phyloP scores from a whole-genome alignment of 2,888 invertebrate species.

The Phyllotreta cruciferae region DNA sequence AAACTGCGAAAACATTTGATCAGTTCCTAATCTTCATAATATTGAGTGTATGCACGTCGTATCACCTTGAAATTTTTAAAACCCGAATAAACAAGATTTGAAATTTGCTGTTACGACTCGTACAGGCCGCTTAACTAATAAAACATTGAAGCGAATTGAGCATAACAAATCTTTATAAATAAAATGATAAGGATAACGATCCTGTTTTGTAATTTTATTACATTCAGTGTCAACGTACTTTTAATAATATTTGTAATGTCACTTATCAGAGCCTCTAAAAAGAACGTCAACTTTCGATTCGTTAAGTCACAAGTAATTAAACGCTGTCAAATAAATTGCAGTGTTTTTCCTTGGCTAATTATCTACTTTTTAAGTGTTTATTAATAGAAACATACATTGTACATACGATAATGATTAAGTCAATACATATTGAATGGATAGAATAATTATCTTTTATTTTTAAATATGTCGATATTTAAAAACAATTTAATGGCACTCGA shows the following conservation, averaged over 20 bases:
- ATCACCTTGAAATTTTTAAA: background rate
- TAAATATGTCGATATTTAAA: conserved; percentile 7
- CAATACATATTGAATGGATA: background rate
- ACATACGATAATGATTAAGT: background rate
- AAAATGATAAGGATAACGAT: conserved; percentile 15
- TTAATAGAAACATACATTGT: conserved; percentile 7
- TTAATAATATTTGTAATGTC: conserved; percentile 12
- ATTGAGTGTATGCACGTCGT: background rate
- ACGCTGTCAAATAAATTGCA: conserved; percentile 8
- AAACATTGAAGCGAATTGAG: background rate
- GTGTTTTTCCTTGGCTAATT: conserved; percentile 12
- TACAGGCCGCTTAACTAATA: conserved; percentile 2
- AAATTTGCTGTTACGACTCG: too few species aligned
- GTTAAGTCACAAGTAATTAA: conserved; percentile 11
- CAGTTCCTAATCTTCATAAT: background rate
- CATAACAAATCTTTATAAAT: conserved; percentile 7
- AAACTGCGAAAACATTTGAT: too few species aligned
- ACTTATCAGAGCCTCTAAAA: conserved; percentile 9
- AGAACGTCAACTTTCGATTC: conserved; percentile 11
- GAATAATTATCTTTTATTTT: conserved; percentile 9
- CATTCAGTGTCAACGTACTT: conserved; percentile 17
- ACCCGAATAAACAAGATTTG: too few species aligned
- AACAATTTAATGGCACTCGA: conserved; percentile 1
- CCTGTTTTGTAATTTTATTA: conserved; percentile 10
- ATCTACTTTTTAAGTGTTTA: conserved; percentile 8